Base-by-base conservation (phyloP, 2,797 vertebrate species). In the Siniperca scherzeri region DNA sequence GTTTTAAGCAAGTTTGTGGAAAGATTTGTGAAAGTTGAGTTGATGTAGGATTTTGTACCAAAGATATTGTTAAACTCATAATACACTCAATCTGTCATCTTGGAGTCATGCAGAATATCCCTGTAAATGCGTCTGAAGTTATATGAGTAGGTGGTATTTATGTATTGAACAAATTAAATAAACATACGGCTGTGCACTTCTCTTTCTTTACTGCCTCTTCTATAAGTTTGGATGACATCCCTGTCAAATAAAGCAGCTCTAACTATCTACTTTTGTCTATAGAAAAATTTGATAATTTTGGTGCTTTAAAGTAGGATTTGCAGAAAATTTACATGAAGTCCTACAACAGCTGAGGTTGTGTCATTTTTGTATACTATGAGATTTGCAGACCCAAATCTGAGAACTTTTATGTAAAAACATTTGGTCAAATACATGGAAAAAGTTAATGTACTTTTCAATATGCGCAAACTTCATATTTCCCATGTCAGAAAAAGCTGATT, bases 131-230 rank as follows among this genome's bases (percentile, higher is more conserved):
- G 16, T 65, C 50, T 53, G n/a, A 50, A 82, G 52, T 70, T 74
- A 56, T n/a, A 70, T 46, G 10, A 67, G 12, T 21, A 46, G 12
- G 46, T 81, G 21, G 77, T 89, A 82, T 72, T 85, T 79, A 72
- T 86, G 80, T 53, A n/a, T 73, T 76, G 14, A 91, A 81, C 30
- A 82, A 77, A 82, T 74, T 46, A 80, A 89, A 82, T 46, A 57
- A 75, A 74, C 11, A 50, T 38, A 36, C 1, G 27, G 19, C 9
- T 8, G 3, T 56, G 5, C 21, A 59, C 2, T 57, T n/a, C 5
- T 68, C 8, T 70, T 13, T 80, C 5, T 81, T 73, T 65, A 11
- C 60, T 69, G 25, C 36, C 5, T 72, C 7, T 69, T 3, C 14
- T 53, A 22, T 38, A 12, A 6, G 1, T 36, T 40, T 76, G 11